Evolutionary conservation across 35 echinoderm and acorn worm species (phyloP).

Genomic region (Anneissia japonica): DNA sequence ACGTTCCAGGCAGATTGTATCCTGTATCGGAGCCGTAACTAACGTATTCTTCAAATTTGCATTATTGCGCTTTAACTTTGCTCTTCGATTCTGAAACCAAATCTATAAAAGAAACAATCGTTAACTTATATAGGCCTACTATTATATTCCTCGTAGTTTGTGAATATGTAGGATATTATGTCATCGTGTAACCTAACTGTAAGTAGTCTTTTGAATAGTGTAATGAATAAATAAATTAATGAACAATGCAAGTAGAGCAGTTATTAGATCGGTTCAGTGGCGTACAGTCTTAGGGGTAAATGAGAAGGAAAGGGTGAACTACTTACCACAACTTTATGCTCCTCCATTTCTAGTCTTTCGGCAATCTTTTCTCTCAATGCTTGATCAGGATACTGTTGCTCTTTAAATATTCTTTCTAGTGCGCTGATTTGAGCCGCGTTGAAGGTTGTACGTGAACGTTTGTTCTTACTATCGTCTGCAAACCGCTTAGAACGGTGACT

Average conservation of each 20-base stretch:
- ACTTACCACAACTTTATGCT: constrained; percentile 60
- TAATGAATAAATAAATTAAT: background rate
- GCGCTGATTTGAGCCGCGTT: constrained; percentile 77
- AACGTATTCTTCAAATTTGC: too few species aligned
- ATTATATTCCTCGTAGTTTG: background rate
- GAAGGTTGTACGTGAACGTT: constrained; percentile 53
- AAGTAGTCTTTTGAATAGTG: background rate
- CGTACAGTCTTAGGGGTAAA: background rate
- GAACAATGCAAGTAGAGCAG: background rate
- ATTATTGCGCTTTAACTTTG: constrained; percentile 56
- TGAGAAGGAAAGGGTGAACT: background rate
- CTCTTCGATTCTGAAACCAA: constrained; percentile 95
- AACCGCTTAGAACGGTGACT: background rate
- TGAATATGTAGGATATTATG: background rate
- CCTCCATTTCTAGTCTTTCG: constrained; percentile 60
- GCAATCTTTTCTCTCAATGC: constrained; percentile 68
- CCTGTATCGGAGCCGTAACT: background rate
- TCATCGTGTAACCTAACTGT: background rate
- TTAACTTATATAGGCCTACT: background rate
- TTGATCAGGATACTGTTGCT: constrained; percentile 64
- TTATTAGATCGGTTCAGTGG: background rate
- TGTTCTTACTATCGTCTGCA: background rate
- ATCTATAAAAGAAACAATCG: constrained; percentile 28
- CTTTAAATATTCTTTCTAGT: constrained; percentile 61
- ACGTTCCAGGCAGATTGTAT: background rate